Evolutionary conservation across 2,888 invertebrate genomes (phyloP).

Genomic region (Drosophila subquinaria): DNA sequence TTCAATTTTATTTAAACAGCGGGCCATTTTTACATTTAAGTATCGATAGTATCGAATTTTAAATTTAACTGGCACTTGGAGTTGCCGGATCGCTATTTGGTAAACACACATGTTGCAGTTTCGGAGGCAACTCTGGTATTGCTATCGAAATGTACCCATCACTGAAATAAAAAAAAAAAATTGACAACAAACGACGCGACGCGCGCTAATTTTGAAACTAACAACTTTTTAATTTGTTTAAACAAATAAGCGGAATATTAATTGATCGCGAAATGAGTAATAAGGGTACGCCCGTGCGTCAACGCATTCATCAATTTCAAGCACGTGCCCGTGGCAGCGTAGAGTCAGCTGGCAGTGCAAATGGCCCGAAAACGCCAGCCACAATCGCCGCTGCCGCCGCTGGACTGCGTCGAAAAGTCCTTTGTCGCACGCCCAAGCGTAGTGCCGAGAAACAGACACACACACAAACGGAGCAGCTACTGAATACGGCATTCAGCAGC

Average conservation of each 20-base stretch:
- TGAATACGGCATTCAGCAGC: constrained; percentile 68
- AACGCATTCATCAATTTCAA: constrained; percentile 69
- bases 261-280: constrained; percentile 60
- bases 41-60: too few relatives aligned
- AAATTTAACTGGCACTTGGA: not conserved
- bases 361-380: constrained; percentile 50
- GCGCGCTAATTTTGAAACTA: constrained; percentile 71
- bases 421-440: constrained; percentile 47
- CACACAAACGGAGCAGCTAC: constrained; percentile 43
- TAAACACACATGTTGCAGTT: constrained; percentile 10
- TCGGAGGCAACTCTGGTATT: constrained; percentile 12
- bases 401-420: constrained; percentile 57
- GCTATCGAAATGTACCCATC: constrained; percentile 52
- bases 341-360: constrained; percentile 25
- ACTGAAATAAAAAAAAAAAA: constrained; percentile 54
- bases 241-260: not conserved
- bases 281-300: constrained; percentile 66
- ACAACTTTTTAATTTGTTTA: constrained; percentile 36
- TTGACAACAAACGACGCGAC: constrained; percentile 70
- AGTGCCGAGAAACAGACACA: constrained; percentile 28
- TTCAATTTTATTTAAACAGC: constrained; percentile 1
- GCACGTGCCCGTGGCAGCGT: constrained; percentile 38
- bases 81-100: constrained; percentile 13
- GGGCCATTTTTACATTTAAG: not conserved
- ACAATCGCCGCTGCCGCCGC: constrained; percentile 34